phyloP scores from a whole-genome alignment of 2,113 vertebrate genomes.

The Aramus guarauna region DNA sequence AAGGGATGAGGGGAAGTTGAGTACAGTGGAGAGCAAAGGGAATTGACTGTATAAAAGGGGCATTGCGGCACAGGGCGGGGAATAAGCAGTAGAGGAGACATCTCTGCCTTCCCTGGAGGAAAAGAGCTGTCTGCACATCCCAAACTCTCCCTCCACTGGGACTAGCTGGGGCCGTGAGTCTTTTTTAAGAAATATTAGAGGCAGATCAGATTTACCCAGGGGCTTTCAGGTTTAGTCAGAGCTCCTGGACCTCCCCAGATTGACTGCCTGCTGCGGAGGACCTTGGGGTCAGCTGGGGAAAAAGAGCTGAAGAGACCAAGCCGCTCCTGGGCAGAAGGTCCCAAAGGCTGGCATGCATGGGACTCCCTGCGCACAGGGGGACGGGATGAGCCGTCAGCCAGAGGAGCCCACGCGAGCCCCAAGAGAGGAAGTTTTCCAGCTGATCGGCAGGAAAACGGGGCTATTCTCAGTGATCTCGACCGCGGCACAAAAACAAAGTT shows the following conservation, averaged over 20 bases:
- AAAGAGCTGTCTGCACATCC: background rate
- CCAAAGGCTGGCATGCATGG: accelerated
- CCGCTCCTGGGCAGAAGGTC: background rate
- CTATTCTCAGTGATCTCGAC: background rate
- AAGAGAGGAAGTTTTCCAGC: background rate
- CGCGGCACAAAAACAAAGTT: background rate
- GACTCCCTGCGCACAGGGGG: background rate
- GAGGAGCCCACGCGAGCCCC: background rate
- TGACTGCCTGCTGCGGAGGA: background rate
- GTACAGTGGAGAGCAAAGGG: background rate
- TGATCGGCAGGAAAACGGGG: background rate
- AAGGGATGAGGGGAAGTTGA: background rate
- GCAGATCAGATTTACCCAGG: background rate
- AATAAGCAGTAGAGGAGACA: background rate
- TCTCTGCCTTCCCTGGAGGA: background rate
- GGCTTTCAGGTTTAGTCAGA: background rate
- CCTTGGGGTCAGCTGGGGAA: background rate
- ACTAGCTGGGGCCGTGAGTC: background rate
- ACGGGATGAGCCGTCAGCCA: background rate
- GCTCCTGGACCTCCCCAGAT: background rate
- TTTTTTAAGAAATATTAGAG: background rate
- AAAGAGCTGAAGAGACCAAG: background rate
- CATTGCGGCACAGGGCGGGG: background rate
- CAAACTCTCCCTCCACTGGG: background rate
- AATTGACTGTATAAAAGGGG: background rate